These are phyloP conservation scores for Lymantria dispar DNA, from an alignment of 2,888 invertebrate genomes.

Conservation along the genomic window DNA sequence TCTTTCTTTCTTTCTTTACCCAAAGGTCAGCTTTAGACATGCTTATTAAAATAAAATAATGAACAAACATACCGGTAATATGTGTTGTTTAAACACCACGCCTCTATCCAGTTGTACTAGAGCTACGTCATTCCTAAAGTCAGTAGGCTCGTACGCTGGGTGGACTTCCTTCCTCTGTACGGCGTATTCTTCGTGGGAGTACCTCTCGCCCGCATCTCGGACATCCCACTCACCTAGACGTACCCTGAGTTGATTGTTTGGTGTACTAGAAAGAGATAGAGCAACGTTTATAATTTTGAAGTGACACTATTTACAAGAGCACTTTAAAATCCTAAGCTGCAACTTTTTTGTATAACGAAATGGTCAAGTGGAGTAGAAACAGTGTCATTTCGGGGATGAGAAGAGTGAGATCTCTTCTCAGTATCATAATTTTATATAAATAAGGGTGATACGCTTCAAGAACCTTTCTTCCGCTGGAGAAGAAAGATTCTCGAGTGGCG, in stretches of 20 bases:
- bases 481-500: too few species aligned
- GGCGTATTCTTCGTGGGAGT: slow-evolving; percentile 93
- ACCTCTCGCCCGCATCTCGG: slow-evolving; percentile 90
- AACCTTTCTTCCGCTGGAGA: too few species aligned
- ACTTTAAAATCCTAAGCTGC: background rate
- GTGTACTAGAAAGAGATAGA: slow-evolving; percentile 84
- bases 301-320: background rate
- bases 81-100: slow-evolving; percentile 95
- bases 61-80: slow-evolving; percentile 85
- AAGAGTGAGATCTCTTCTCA: too few species aligned
- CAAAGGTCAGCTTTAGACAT: too few species aligned
- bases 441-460: too few species aligned
- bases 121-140: slow-evolving; percentile 95
- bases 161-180: slow-evolving; percentile 96
- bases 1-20: too few species aligned
- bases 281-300: background rate
- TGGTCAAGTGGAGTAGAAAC: too few species aligned
- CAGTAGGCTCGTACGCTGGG: slow-evolving; percentile 94
- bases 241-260: slow-evolving; percentile 93
- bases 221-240: slow-evolving; percentile 97
- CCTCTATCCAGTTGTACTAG: slow-evolving; percentile 90
- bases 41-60: too few species aligned
- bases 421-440: too few species aligned
- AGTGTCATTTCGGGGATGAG: too few species aligned
- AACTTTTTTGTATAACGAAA: background rate